A percentile compares a stretch with the other conserved stretches of the same genome.
phyloP scores from a whole-genome alignment of 2,113 vertebrate species.

The Hippocampus comes region DNA sequence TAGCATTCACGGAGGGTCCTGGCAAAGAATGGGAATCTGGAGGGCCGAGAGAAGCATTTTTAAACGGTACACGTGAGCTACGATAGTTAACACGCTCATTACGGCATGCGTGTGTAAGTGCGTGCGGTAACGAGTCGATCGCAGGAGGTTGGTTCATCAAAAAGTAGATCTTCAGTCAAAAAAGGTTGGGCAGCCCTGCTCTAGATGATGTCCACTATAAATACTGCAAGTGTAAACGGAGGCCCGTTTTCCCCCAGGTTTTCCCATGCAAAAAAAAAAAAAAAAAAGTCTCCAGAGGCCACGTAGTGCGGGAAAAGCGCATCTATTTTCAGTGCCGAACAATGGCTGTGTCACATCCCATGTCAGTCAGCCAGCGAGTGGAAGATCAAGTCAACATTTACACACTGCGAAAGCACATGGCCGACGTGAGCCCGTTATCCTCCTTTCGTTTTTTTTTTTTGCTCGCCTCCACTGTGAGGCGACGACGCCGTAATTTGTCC shows the following conservation, averaged over 20 bases:
- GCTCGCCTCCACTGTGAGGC: background rate
- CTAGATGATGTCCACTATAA: background rate
- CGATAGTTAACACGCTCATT: too few relatives aligned
- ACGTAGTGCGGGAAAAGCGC: constrained; percentile 4
- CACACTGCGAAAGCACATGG: background rate
- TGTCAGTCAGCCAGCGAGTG: background rate
- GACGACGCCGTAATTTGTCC: constrained; percentile 4
- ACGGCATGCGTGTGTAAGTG: too few relatives aligned
- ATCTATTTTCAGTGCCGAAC: constrained; percentile 11
- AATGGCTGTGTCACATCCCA: constrained; percentile 4
- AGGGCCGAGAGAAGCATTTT: too few relatives aligned
- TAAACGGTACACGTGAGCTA: too few relatives aligned
- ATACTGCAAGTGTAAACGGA: background rate
- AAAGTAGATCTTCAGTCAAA: too few relatives aligned
- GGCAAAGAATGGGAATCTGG: too few relatives aligned
- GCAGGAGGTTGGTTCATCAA: too few relatives aligned
- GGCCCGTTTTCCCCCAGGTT: background rate
- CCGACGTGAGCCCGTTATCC: background rate
- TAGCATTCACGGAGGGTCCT: too few relatives aligned
- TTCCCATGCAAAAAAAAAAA: background rate
- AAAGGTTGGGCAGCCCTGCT: too few relatives aligned
- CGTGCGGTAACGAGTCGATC: too few relatives aligned
- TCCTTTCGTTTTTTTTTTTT: background rate
- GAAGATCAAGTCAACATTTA: background rate
- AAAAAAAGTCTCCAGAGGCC: background rate